A percentile compares a stretch with the other conserved stretches of the same genome.
Conservation (phyloP, 2,797 vertebrate genomes). For the Halcyon chelicuti region DNA sequence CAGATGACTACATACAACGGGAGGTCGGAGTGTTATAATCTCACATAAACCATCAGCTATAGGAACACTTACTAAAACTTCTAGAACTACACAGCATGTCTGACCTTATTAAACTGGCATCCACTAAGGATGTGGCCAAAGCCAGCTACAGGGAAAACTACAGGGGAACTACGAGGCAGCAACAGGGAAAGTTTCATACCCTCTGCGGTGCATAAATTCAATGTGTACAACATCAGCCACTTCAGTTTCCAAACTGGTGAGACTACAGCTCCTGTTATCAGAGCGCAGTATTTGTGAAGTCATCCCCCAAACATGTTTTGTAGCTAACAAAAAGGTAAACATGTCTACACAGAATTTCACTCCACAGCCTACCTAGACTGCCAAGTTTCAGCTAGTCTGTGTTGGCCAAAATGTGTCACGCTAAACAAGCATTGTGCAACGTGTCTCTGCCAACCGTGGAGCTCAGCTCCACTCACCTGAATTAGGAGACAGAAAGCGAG, state of each 20-base stretch:
- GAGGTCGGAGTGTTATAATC: background rate
- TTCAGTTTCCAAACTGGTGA: background rate
- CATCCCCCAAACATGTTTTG: background rate
- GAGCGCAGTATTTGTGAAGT: background rate
- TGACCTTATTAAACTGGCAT: background rate
- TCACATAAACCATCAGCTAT: background rate
- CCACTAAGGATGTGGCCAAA: background rate
- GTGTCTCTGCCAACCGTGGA: background rate
- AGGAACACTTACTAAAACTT: background rate
- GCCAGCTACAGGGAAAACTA: background rate
- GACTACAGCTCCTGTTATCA: background rate
- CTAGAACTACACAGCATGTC: background rate
- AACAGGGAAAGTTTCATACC: background rate
- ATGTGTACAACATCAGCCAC: background rate
- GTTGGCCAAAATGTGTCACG: background rate
- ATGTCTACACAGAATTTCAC: background rate
- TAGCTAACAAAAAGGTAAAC: slow-evolving; percentile 12
- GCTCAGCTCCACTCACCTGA: background rate
- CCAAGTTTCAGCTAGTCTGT: slow-evolving; percentile 12
- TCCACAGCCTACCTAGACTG: background rate
- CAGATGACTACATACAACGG: background rate
- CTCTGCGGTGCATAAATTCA: background rate
- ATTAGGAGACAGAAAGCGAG: background rate
- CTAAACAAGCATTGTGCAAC: background rate
- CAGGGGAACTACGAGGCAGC: background rate